Conservation (phyloP, 2,797 vertebrate species). For the Dendrocincla tyrannina region DNA sequence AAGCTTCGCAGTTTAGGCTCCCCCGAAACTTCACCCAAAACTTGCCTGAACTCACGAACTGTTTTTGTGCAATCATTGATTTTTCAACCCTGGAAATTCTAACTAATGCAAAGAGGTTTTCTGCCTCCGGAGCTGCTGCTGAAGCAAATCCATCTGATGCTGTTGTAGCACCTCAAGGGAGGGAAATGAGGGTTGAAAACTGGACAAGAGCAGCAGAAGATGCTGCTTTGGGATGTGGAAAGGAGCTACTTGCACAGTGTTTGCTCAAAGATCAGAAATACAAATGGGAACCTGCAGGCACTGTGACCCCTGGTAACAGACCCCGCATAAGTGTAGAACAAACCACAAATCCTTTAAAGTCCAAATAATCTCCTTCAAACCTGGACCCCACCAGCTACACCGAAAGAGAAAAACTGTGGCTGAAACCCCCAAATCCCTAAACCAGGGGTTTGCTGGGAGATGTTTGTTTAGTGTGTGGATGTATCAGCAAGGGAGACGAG, state of each 20-base stretch:
- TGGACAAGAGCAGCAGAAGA: background rate
- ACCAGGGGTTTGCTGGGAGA: background rate
- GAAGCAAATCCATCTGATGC: background rate
- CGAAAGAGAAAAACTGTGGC: background rate
- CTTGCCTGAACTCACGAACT: background rate
- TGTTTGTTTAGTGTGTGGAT: background rate
- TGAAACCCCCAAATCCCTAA: background rate
- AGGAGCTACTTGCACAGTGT: accelerated
- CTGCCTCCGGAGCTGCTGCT: background rate
- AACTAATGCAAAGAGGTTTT: background rate
- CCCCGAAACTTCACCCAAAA: background rate
- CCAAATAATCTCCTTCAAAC: background rate
- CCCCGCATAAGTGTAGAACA: background rate
- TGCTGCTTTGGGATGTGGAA: background rate
- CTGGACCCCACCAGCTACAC: background rate
- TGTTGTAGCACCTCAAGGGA: background rate
- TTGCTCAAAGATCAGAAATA: background rate
- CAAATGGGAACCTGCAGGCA: background rate
- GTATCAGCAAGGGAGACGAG: background rate
- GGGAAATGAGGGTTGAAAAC: background rate
- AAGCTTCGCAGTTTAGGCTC: background rate
- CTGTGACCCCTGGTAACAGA: background rate
- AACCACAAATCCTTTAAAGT: background rate
- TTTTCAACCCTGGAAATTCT: background rate
- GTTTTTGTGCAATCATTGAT: background rate